Conservation (phyloP, 2,113 vertebrate genomes). For the Dipodomys merriami region DNA sequence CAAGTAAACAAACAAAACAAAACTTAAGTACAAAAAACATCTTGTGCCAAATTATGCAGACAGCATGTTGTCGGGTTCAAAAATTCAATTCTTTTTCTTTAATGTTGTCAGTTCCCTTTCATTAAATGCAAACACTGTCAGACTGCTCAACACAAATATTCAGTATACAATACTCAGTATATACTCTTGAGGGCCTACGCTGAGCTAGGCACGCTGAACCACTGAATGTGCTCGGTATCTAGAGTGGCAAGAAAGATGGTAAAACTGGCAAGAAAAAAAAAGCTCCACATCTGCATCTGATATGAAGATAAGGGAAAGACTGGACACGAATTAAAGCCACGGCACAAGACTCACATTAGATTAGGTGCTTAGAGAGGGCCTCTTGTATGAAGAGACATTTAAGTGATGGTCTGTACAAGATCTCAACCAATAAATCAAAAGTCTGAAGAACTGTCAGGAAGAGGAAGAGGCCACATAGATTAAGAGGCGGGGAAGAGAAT, state of each 20-base stretch:
- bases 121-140: conserved; percentile 16
- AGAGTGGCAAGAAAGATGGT: not conserved
- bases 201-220: not conserved
- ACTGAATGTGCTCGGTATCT: not conserved
- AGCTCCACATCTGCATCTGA: not conserved
- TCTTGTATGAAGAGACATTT: not conserved
- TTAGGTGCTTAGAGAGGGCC: not conserved
- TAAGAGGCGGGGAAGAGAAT: not conserved
- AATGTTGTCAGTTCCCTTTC: not conserved
- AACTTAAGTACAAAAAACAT: not conserved
- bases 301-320: not conserved
- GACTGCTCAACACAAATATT: not conserved
- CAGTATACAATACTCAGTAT: not conserved
- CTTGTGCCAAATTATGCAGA: not conserved
- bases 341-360: not conserved
- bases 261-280: not conserved
- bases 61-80: not conserved
- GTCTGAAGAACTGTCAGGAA: not conserved
- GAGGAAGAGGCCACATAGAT: not conserved
- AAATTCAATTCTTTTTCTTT: not conserved
- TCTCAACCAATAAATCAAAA: too few species aligned
- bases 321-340: not conserved
- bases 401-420: not conserved
- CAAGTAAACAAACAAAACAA: not conserved
- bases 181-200: not conserved